Base-by-base conservation (phyloP, 2,888 invertebrate genomes). In the Pharmacophagus antenor region DNA sequence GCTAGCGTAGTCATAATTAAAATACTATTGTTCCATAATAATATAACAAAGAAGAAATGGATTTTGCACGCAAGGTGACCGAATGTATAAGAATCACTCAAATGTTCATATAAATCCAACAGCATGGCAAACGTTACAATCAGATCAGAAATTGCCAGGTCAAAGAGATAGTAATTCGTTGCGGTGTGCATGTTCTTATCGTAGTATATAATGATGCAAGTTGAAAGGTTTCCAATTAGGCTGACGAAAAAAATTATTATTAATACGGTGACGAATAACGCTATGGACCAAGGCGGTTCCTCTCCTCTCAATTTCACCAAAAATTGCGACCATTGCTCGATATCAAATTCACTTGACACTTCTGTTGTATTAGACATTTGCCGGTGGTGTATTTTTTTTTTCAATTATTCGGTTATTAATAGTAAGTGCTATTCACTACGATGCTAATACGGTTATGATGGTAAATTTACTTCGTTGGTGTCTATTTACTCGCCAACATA, bases 261-360 rank as follows among this genome's bases (percentile, higher is more conserved):
- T 63, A 79, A 67, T 0, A 69, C 56, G 0, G 65, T 52, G 0
- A 71, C 61, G 37, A 70, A 70, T 6, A 67, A 18, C 10, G 72
- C 58, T 44, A 66, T 65, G 0, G 70, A 46, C 73, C 70, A 76
- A 2, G 55, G 21, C 0, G 72, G 64, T n/a, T 77, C 72, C 23
- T 67, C 63, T 15, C 49, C 65, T 3, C 73, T 50, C 22, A 70
- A 56, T 27, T 61, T 67, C 18, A 67, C 69, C 15, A 79, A 61
- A 54, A 79, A 75, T 8, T 70, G 59, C 0, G 70, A 64, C 82
- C 82, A 82, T 51, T 71, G 59, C 61, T 69, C 63, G 18, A 70
- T 59, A 46, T 74, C 67, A 74, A 95, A 95, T 67, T 95, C 95
- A 77, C 92, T 87, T 8, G 52, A 15, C 8, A 21, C 50, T 48